phyloP scores from a whole-genome alignment of 2,113 vertebrate species.

The Piprites chloris region DNA sequence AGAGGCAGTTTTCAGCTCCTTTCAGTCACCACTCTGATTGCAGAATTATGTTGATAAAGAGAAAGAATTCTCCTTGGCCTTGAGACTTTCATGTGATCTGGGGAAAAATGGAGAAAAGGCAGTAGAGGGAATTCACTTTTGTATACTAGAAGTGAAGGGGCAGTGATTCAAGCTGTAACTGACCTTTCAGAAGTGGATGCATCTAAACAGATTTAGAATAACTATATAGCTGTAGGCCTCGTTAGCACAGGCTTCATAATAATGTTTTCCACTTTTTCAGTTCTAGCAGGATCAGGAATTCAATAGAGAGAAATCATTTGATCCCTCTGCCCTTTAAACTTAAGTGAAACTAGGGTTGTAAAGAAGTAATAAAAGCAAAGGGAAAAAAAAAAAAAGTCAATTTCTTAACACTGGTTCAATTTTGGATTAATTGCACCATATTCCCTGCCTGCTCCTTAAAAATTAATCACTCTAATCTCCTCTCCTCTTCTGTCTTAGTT shows the following conservation, averaged over 20 bases:
- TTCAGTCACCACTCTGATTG: background rate
- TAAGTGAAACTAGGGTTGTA: background rate
- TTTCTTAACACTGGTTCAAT: background rate
- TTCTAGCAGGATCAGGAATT: background rate
- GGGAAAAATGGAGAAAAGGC: background rate
- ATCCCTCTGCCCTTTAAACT: background rate
- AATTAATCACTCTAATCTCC: background rate
- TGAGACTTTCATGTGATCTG: background rate
- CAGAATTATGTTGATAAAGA: background rate
- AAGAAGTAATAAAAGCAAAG: background rate
- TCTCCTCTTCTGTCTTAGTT: background rate
- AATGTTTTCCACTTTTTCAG: background rate
- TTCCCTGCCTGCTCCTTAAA: background rate
- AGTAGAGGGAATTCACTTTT: background rate
- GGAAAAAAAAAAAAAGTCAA: background rate
- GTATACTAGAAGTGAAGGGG: background rate
- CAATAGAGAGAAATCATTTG: background rate
- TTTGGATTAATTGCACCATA: background rate
- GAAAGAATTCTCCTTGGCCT: background rate
- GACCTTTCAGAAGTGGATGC: background rate
- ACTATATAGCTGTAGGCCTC: accelerated
- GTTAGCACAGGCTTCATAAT: background rate
- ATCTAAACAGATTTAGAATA: background rate
- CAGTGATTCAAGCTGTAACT: background rate
- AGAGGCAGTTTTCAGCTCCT: background rate